These are phyloP conservation scores for Pheosia tremula DNA, from an alignment of 2,888 invertebrate species.

Conservation along the genomic window DNA sequence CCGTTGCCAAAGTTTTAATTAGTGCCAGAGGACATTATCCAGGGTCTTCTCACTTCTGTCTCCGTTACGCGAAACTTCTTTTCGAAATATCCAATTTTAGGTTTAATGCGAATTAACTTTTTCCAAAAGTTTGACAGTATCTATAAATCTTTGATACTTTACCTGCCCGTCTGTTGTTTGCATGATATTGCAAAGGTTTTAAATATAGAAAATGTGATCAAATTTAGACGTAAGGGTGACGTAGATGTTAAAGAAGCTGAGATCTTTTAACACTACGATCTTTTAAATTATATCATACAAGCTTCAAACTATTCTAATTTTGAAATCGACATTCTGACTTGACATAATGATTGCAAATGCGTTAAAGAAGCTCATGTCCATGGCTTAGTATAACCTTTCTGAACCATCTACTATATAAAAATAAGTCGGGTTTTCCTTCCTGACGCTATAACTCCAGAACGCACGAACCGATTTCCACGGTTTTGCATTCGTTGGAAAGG, in stretches of 20 bases:
- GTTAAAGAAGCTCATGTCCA: no score
- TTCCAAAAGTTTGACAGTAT: slow-evolving; percentile 48
- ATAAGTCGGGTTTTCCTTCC: no score
- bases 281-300: slow-evolving; percentile 4
- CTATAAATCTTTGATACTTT: slow-evolving; percentile 28
- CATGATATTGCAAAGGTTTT: slow-evolving; percentile 8
- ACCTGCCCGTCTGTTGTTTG: slow-evolving; percentile 1
- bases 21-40: slow-evolving; percentile 82
- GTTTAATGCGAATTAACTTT: slow-evolving; percentile 57
- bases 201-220: slow-evolving; percentile 18
- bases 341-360: no score
- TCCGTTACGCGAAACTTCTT: slow-evolving; percentile 56
- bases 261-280: slow-evolving; percentile 25
- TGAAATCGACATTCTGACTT: no score
- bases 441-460: no score
- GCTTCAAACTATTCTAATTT: no score
- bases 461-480: no score
- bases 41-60: slow-evolving; percentile 66
- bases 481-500: no score
- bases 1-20: slow-evolving; percentile 80
- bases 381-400: no score
- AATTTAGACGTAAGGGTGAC: slow-evolving; percentile 22
- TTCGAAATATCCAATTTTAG: slow-evolving; percentile 63
- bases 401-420: no score
- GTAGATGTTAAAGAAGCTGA: slow-evolving; percentile 17